Base-by-base conservation (phyloP, 2,113 vertebrate species). In the Oenanthe oenanthe region DNA sequence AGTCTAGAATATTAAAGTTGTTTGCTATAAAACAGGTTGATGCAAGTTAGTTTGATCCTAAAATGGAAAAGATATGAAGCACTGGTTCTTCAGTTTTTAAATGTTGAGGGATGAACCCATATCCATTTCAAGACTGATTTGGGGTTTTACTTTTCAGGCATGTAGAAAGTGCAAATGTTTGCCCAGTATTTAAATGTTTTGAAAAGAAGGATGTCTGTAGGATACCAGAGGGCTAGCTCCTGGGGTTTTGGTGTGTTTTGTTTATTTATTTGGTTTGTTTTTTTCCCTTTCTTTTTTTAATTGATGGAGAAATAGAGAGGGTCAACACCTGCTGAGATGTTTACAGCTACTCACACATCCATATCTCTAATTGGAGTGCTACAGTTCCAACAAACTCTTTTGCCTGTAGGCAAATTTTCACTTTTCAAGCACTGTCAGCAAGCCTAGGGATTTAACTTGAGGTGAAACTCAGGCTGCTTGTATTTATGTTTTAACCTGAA, bases 341-440 rank as follows among this genome's bases (percentile, higher is more conserved):
- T 95, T 94, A 77, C 73, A 95, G 73, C 50, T 90, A 45, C 58
- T 85, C 5, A 4, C 45, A 34, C 20, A 36, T 71, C 36, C 43
- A 38, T 70, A 15, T 65, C 47, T 92, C 43, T 36, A 43, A 38
- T 11, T 48, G 31, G 12, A 65, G 38, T 4, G 31, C 36, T 28
- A 29, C 6, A n/a, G 14, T 42, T 94, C 21, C 75, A 83, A 85
- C 43, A 76, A 89, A 91, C 56, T 42, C 4, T 77, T 83, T 76
- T 95, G 94, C 94, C 96, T 81, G 32, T 61, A 88, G 96, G 92
- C 95, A 91, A 50, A 91, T 89, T 48, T 83, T 85, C 78, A 21
- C 26, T 29, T 87, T 86, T 96, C 60, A 48, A 4, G 66, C 50
- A 58, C 40, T 53, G 66, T 63, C 68, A 71, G 20, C 32, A 5